phyloP scores from a whole-genome alignment of 2,113 vertebrate genomes.

The Pelodiscus sinensis region DNA sequence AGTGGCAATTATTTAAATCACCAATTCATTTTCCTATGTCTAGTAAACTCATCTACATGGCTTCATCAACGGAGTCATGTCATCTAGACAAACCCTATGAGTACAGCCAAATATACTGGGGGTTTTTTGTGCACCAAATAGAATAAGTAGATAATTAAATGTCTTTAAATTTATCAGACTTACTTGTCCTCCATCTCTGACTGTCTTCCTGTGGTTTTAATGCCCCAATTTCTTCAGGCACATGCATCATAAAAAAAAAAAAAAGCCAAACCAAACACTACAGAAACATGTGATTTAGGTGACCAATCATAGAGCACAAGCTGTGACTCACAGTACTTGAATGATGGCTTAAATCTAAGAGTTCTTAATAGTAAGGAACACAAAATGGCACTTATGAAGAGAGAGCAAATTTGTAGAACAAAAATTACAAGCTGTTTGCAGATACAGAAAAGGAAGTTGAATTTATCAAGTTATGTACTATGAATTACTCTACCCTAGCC shows the following conservation, averaged over 20 bases:
- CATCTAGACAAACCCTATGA: not conserved
- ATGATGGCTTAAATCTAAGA: not conserved
- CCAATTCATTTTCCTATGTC: too few relatives aligned
- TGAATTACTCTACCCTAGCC: conserved; percentile 45
- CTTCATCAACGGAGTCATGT: too few relatives aligned
- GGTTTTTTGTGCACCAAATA: not conserved
- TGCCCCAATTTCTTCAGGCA: not conserved
- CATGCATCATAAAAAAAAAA: not conserved
- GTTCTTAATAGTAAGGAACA: conserved; percentile 19
- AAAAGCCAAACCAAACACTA: fast-evolving
- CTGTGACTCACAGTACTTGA: not conserved
- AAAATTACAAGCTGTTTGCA: conserved; percentile 56
- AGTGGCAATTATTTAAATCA: too few relatives aligned
- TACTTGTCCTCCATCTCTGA: not conserved
- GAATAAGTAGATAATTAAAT: not conserved
- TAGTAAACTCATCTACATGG: too few relatives aligned
- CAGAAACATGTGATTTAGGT: not conserved
- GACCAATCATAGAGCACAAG: not conserved
- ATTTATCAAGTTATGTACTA: conserved; percentile 58
- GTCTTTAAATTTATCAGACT: not conserved
- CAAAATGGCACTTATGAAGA: conserved; percentile 33
- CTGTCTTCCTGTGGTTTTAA: not conserved
- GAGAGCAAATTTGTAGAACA: conserved; percentile 49
- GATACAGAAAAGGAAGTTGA: conserved; percentile 40
- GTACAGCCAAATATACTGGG: not conserved